These are phyloP conservation scores for Dysidea cf. avara DNA, from an alignment of 37 sponge, comb jelly and placozoan genomes.

Conservation along the genomic window DNA sequence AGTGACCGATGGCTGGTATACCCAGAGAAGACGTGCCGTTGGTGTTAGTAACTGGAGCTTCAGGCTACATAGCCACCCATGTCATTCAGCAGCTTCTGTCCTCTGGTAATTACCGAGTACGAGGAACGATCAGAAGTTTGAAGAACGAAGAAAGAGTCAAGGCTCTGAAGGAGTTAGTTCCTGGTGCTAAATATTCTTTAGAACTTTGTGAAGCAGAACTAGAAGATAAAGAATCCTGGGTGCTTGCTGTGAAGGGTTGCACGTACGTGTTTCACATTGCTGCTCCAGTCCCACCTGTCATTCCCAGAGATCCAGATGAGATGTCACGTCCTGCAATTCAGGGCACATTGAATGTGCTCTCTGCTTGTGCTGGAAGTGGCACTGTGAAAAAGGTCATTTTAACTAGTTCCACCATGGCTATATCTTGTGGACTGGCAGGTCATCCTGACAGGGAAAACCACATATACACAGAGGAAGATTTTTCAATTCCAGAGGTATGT, in stretches of 20 bases:
- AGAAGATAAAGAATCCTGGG: constrained; percentile 50
- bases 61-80: constrained; percentile 83
- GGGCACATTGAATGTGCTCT: constrained; percentile 51
- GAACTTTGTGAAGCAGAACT: too few species aligned
- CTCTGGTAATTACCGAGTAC: constrained; percentile 53
- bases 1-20: too few species aligned
- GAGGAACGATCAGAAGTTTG: too few species aligned
- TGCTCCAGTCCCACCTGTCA: constrained; percentile 32
- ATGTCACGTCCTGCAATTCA: constrained; percentile 48
- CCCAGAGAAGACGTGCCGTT: constrained; percentile 31
- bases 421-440: constrained; percentile 20
- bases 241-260: constrained; percentile 57
- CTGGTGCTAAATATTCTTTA: constrained; percentile 37
- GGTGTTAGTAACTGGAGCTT: constrained; percentile 92
- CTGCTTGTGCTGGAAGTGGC: constrained; percentile 43
- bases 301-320: background rate
- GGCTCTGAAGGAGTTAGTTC: constrained; percentile 31
- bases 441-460: constrained; percentile 1
- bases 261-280: constrained; percentile 67
- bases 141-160: too few species aligned
- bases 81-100: constrained; percentile 66
- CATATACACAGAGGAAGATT: constrained; percentile 62
- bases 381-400: constrained; percentile 65
- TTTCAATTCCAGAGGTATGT: constrained; percentile 15
- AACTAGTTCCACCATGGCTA: constrained; percentile 58